phyloP scores from a whole-genome alignment of 30 jellyfish, hydroid and myxozoan species.

The Haliclystus octoradiatus region DNA sequence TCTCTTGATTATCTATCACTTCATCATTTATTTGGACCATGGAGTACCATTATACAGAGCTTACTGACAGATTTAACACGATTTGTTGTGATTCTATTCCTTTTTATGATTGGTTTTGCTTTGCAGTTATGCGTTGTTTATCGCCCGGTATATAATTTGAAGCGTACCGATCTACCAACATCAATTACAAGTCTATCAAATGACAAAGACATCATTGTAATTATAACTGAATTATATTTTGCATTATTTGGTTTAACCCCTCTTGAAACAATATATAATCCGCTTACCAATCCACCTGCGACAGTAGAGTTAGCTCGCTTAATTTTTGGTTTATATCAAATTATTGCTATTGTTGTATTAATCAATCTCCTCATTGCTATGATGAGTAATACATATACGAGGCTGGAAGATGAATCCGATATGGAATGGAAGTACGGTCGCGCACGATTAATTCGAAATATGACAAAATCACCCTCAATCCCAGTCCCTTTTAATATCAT shows the following conservation, averaged over 20 bases:
- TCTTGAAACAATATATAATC: constrained; percentile 25
- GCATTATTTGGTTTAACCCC: constrained; percentile 50
- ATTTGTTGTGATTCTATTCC: constrained; percentile 67
- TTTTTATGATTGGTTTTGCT: constrained; percentile 77
- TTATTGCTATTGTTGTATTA: constrained; percentile 66
- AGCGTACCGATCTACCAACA: constrained; percentile 43
- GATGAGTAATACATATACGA: constrained; percentile 95
- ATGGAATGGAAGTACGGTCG: constrained; percentile 98
- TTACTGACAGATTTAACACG: constrained; percentile 67
- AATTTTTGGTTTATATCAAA: constrained; percentile 62
- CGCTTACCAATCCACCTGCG: constrained; percentile 60
- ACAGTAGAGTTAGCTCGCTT: constrained; percentile 63
- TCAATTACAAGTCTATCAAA: constrained; percentile 18
- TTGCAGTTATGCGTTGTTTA: constrained; percentile 76
- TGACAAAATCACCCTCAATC: constrained; percentile 79
- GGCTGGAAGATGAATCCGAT: constrained; percentile 83
- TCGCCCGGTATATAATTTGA: constrained; percentile 60
- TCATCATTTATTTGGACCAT: constrained; percentile 90
- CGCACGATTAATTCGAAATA: constrained; percentile 76
- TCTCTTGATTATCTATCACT: constrained; percentile 81
- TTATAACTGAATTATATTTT: constrained; percentile 62
- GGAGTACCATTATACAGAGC: constrained; percentile 84
- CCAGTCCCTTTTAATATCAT: constrained; percentile 85
- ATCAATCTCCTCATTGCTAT: constrained; percentile 92
- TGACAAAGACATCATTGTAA: constrained; percentile 27